A percentile compares a stretch with the other conserved stretches of the same genome.
Conservation (phyloP, 2,888 invertebrate species). For the Furcula furcula region DNA sequence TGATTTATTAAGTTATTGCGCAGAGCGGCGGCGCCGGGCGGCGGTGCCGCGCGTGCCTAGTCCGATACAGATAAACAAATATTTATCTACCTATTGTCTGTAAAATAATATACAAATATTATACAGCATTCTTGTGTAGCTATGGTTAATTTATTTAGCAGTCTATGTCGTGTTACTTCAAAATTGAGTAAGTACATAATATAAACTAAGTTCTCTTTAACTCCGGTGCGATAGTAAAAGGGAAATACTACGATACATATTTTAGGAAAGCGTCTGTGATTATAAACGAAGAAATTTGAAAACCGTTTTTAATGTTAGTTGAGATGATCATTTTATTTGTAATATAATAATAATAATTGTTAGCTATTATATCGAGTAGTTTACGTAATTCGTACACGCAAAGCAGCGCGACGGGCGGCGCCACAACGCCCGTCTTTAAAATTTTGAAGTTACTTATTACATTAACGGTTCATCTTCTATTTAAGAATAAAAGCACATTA, state of each 20-base stretch:
- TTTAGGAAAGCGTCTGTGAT: conserved; percentile 82
- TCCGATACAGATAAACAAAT: conserved; percentile 76
- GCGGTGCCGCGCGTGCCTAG: conserved; percentile 72
- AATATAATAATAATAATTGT: conserved; percentile 46
- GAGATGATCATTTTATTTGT: conserved; percentile 59
- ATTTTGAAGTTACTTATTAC: conserved; percentile 45
- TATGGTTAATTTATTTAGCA: conserved; percentile 76
- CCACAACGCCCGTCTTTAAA: conserved; percentile 27
- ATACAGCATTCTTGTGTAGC: conserved; percentile 70
- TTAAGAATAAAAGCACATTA: conserved; percentile 44
- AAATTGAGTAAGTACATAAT: conserved; percentile 62
- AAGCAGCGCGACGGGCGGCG: conserved; percentile 23
- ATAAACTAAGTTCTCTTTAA: conserved; percentile 58
- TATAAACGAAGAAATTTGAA: conserved; percentile 78
- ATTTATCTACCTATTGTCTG: conserved; percentile 74
- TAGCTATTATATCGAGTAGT: conserved; percentile 51
- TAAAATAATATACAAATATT: conserved; percentile 62
- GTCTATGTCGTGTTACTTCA: conserved; percentile 61
- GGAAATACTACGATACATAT: conserved; percentile 67
- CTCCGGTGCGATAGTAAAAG: conserved; percentile 65
- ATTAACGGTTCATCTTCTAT: conserved; percentile 40
- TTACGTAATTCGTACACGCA: conserved; percentile 25
- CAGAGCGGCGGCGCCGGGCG: conserved; percentile 68
- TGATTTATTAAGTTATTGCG: conserved; percentile 77
- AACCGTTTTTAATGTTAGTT: conserved; percentile 69